Conservation (phyloP, 2,797 vertebrate species). For the Octomys mimax region DNA sequence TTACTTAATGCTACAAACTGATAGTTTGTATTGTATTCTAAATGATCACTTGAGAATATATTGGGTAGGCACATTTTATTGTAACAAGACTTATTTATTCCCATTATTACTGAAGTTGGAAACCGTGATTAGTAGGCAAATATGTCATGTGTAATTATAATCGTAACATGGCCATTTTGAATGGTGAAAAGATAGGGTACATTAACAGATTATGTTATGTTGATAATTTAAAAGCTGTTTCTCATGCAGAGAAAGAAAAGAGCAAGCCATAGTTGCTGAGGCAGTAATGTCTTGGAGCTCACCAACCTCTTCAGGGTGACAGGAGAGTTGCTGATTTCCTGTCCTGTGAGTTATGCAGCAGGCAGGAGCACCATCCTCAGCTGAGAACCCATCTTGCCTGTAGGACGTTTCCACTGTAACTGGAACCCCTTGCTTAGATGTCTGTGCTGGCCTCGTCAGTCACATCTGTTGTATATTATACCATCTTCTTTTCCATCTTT, state of each 20-base stretch:
- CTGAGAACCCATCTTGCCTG: slow-evolving; percentile 71
- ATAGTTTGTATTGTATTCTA: background rate
- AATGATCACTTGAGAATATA: slow-evolving; percentile 36
- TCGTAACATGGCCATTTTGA: background rate
- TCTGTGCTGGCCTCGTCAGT: background rate
- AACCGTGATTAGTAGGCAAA: slow-evolving; percentile 42
- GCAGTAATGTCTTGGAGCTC: slow-evolving; percentile 67
- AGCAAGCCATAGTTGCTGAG: slow-evolving; percentile 56
- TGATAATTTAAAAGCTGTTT: slow-evolving; percentile 79
- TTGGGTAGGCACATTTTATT: slow-evolving; percentile 1
- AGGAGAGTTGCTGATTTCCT: slow-evolving; percentile 18
- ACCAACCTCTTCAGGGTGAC: slow-evolving; percentile 71
- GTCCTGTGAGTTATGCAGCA: slow-evolving; percentile 78
- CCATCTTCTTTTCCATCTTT: background rate
- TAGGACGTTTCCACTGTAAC: slow-evolving; percentile 23
- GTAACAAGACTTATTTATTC: slow-evolving; percentile 15
- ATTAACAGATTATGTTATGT: slow-evolving; percentile 46
- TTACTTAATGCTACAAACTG: slow-evolving; percentile 26
- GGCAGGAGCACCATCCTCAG: slow-evolving; percentile 37
- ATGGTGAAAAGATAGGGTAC: background rate
- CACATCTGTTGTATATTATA: background rate
- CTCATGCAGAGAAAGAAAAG: slow-evolving; percentile 68
- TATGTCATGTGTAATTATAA: slow-evolving; percentile 49
- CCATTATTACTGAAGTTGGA: slow-evolving; percentile 45
- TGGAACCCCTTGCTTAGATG: slow-evolving; percentile 73